Evolutionary conservation across 2,888 invertebrate species (phyloP).

Genomic region (Falcaria lacertinaria): DNA sequence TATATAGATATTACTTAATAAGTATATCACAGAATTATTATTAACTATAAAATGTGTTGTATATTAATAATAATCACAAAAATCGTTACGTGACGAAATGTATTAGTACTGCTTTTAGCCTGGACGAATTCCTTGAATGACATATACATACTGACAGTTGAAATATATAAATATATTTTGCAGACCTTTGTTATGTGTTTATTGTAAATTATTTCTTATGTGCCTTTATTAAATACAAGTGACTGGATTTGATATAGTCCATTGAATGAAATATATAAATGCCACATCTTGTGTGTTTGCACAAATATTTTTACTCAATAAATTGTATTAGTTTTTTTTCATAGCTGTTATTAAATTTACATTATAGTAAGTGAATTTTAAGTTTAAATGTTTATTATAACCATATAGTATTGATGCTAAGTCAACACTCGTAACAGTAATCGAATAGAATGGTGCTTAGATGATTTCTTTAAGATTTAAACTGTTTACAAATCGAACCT

Average conservation of each 20-base stretch:
- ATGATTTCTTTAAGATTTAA: constrained; percentile 63
- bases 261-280: constrained; percentile 49
- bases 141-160: neutral
- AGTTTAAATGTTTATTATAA: constrained; percentile 61
- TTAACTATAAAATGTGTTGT: too few relatives aligned
- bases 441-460: constrained; percentile 80
- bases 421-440: constrained; percentile 65
- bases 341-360: constrained; percentile 53
- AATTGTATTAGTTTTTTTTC: constrained; percentile 49
- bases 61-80: constrained; percentile 17
- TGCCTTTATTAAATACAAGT: constrained; percentile 69
- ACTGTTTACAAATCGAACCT: constrained; percentile 59
- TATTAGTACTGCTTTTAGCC: constrained; percentile 23
- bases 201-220: constrained; percentile 73
- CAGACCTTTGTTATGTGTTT: constrained; percentile 50
- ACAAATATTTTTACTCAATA: constrained; percentile 69
- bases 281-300: constrained; percentile 67
- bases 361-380: constrained; percentile 63
- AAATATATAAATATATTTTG: constrained; percentile 33
- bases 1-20: too few relatives aligned
- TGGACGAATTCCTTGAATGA: constrained; percentile 1
- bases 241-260: constrained; percentile 72
- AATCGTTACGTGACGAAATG: constrained; percentile 17
- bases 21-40: too few relatives aligned
- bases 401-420: constrained; percentile 70